A percentile compares a stretch with the other conserved stretches of the same genome.
phyloP scores from a whole-genome alignment of 1,140 invertebrate genomes.

The Andricus grossulariae region DNA sequence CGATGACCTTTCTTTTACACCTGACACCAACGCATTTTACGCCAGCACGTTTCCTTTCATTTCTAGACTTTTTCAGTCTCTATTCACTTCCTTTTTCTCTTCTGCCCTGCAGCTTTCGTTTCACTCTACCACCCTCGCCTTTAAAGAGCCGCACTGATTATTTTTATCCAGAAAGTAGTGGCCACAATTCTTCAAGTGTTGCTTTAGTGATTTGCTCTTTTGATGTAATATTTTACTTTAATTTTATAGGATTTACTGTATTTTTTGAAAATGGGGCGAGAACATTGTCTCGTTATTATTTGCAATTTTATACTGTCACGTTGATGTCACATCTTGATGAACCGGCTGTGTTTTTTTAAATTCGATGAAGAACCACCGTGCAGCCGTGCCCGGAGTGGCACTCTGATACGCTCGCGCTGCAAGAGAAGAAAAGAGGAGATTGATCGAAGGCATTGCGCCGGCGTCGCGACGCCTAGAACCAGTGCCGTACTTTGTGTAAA shows the following conservation, averaged over 20 bases:
- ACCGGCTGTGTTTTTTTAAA: slow-evolving; percentile 38
- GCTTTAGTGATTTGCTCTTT: background rate
- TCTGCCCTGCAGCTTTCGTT: background rate
- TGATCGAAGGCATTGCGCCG: slow-evolving; percentile 67
- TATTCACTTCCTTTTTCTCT: background rate
- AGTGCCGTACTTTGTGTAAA: slow-evolving; percentile 2
- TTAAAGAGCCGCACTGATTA: background rate
- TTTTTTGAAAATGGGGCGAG: background rate
- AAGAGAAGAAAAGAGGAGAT: slow-evolving; percentile 55
- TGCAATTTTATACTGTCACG: background rate
- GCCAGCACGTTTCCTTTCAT: background rate
- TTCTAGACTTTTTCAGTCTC: background rate
- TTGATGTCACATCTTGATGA: slow-evolving; percentile 44
- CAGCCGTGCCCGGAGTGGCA: slow-evolving; percentile 43
- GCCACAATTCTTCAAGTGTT: background rate
- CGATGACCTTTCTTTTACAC: background rate
- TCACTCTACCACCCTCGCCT: slow-evolving; percentile 22
- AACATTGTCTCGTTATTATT: background rate
- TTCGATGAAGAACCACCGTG: slow-evolving; percentile 34
- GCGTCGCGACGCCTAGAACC: slow-evolving; percentile 61
- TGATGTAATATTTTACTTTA: background rate
- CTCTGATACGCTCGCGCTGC: slow-evolving; percentile 45
- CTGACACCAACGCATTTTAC: background rate
- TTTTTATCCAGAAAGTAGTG: background rate
- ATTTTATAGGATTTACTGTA: background rate